A percentile compares a stretch with the other conserved stretches of the same genome.
Evolutionary conservation across 2,113 vertebrate species (phyloP).

Genomic region (Paedocypris sp.): DNA sequence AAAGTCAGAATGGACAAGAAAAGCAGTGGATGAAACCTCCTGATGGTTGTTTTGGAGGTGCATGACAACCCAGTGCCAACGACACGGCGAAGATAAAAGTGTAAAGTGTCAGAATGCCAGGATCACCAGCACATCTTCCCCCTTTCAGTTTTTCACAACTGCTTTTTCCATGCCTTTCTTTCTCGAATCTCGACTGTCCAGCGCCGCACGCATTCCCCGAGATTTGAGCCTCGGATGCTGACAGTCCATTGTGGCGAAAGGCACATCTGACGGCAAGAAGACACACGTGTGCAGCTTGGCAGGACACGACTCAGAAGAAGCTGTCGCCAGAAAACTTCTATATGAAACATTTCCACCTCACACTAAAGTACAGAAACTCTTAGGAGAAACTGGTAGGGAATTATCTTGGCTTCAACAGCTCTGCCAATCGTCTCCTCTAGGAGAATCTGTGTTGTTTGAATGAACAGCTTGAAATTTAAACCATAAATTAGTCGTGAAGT

Average conservation of each 20-base stretch:
- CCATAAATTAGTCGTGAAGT: too few relatives aligned
- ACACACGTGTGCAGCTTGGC: slow-evolving; percentile 77
- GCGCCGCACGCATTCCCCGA: not conserved
- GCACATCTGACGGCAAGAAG: slow-evolving; percentile 88
- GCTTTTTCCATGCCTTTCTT: slow-evolving; percentile 16
- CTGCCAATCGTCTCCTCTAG: too few relatives aligned
- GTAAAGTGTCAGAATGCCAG: slow-evolving; percentile 32
- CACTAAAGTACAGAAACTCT: slow-evolving; percentile 12
- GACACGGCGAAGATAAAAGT: slow-evolving; percentile 33
- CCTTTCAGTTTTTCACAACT: slow-evolving; percentile 14
- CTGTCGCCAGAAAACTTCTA: not conserved
- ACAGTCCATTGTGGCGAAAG: slow-evolving; percentile 62
- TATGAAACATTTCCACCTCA: slow-evolving; percentile 10
- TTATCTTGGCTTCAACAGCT: too few relatives aligned
- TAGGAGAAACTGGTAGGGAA: too few relatives aligned
- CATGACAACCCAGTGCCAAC: slow-evolving; percentile 29
- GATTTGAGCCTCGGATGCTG: slow-evolving; percentile 11
- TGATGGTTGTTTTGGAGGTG: slow-evolving; percentile 24
- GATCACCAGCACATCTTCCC: slow-evolving; percentile 23
- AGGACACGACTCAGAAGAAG: slow-evolving; percentile 48
- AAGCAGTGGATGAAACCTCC: slow-evolving; percentile 13
- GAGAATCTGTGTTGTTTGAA: too few relatives aligned
- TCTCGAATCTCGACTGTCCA: slow-evolving; percentile 11
- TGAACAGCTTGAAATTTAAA: too few relatives aligned
- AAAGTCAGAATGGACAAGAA: slow-evolving; percentile 4